A percentile compares a stretch with the other conserved stretches of the same genome.
Conservation (phyloP, 2,113 vertebrate species). For the Cryptomyrus ogoouensis region DNA sequence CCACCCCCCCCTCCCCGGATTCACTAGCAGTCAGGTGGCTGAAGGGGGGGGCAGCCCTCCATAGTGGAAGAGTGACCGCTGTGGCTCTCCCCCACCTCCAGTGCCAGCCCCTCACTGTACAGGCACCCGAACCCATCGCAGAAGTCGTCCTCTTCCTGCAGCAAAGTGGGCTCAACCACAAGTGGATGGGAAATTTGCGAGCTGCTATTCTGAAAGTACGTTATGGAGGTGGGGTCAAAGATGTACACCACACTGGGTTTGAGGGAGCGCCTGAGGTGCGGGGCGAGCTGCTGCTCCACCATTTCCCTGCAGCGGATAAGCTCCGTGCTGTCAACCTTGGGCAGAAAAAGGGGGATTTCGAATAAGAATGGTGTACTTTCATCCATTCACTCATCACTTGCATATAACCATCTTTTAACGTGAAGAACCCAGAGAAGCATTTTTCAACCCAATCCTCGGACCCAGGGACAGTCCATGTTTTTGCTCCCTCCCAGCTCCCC, state of each 20-base stretch:
- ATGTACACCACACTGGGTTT: slow-evolving; percentile 52
- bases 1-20: too few relatives aligned
- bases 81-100: background rate
- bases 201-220: slow-evolving; percentile 10
- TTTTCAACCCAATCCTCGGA: background rate
- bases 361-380: background rate
- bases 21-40: slow-evolving; percentile 42
- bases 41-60: slow-evolving; percentile 48
- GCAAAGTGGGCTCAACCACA: background rate
- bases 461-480: background rate
- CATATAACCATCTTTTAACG: background rate
- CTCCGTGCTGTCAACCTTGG: slow-evolving; percentile 51
- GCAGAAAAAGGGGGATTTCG: background rate
- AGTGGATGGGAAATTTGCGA: slow-evolving; percentile 10
- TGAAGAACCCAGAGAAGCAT: background rate
- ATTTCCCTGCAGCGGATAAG: slow-evolving; percentile 63
- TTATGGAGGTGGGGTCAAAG: slow-evolving; percentile 40
- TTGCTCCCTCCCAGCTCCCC: background rate
- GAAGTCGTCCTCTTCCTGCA: slow-evolving; percentile 49
- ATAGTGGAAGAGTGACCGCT: background rate
- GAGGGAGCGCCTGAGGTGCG: slow-evolving; percentile 41
- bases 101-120: slow-evolving; percentile 44
- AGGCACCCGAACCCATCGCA: slow-evolving; percentile 58
- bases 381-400: background rate
- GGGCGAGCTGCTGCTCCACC: slow-evolving; percentile 54